Percentiles rank a stretch among this genome's conserved stretches.
Evolutionary conservation across 2,113 vertebrate genomes (phyloP).

Genomic region (Chunga burmeisteri): DNA sequence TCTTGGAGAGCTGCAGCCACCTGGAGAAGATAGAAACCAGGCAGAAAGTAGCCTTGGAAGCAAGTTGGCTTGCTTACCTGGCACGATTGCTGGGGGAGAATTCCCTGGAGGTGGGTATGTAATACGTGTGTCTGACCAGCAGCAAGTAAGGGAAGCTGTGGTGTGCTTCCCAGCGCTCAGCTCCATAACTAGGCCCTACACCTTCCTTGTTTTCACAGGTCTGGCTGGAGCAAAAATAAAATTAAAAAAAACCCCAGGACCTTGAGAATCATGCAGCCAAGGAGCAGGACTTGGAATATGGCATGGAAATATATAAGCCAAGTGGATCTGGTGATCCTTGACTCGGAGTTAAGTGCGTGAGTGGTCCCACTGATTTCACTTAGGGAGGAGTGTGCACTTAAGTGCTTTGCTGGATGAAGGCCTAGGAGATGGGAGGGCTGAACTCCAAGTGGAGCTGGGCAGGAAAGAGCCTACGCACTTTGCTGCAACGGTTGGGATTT

Average conservation of each 20-base stretch:
- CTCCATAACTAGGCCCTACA: neutral
- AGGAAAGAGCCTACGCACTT: conserved; percentile 6
- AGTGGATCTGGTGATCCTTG: neutral
- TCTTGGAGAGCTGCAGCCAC: neutral
- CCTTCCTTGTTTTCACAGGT: neutral
- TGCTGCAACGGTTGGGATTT: conserved; percentile 13
- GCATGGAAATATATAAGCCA: neutral
- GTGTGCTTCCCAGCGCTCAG: neutral
- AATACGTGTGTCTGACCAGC: rapidly evolving
- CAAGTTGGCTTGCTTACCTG: neutral
- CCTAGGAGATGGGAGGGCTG: conserved; percentile 44
- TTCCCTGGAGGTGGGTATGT: neutral
- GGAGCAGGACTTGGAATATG: neutral
- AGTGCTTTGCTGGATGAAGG: conserved; percentile 66
- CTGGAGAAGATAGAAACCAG: neutral
- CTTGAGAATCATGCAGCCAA: neutral
- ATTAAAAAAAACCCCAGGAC: neutral
- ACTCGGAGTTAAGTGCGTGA: neutral
- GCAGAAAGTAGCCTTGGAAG: neutral
- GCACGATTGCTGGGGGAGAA: neutral
- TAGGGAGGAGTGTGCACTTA: conserved; percentile 50
- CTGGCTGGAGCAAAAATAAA: neutral
- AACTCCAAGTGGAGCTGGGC: conserved; percentile 32
- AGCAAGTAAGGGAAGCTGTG: neutral
- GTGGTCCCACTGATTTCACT: conserved; percentile 25